Evolutionary conservation across 2,113 vertebrate species (phyloP).

Genomic region (Ceratotherium simum): DNA sequence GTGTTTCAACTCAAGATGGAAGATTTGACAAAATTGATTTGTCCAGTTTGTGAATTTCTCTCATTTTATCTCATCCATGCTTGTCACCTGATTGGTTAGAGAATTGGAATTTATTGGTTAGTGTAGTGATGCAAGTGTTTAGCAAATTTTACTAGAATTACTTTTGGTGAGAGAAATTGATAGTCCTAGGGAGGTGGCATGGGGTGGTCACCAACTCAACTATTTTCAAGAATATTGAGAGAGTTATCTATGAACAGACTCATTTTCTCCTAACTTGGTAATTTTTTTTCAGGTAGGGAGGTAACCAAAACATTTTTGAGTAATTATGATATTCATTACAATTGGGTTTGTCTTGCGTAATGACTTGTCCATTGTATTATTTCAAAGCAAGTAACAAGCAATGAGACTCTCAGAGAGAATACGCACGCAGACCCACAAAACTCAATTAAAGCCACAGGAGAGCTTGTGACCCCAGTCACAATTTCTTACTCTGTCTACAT

Average conservation of each 20-base stretch:
- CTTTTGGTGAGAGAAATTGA: background rate
- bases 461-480: background rate
- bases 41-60: background rate
- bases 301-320: background rate
- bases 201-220: background rate
- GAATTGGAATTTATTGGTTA: background rate
- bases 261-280: background rate
- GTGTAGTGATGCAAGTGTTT: background rate
- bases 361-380: background rate
- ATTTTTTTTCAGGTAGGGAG: background rate
- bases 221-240: background rate
- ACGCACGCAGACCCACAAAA: background rate
- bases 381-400: background rate
- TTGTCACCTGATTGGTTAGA: background rate
- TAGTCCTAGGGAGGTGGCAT: background rate
- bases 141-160: background rate
- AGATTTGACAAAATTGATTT: background rate
- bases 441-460: background rate
- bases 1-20: background rate
- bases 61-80: background rate
- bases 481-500: background rate
- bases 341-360: background rate
- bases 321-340: background rate
- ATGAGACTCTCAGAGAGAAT: background rate
- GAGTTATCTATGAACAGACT: background rate